phyloP scores from a whole-genome alignment of 2,888 invertebrate species.

The Phortica okadai region DNA sequence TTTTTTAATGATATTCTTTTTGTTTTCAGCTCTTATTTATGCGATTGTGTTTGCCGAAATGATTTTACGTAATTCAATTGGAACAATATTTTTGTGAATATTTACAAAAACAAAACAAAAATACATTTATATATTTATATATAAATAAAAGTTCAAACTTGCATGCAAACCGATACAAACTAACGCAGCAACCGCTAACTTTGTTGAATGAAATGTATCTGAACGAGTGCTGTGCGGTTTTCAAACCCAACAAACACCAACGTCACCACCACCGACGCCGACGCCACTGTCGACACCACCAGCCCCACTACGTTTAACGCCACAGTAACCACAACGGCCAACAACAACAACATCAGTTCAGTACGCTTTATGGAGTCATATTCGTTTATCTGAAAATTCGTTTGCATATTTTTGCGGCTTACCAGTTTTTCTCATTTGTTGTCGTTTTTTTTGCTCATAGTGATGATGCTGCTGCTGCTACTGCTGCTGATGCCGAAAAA shows the following conservation, averaged over 20 bases:
- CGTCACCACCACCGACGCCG: not conserved
- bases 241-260: not conserved
- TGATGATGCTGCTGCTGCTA: not conserved
- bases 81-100: not conserved
- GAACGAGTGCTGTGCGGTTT: conserved; percentile 12
- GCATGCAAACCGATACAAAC: not conserved
- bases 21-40: not conserved
- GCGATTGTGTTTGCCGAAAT: not conserved
- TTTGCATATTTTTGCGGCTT: conserved; percentile 32
- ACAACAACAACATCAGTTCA: not conserved
- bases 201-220: conserved; percentile 2
- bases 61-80: conserved; percentile 3
- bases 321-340: not conserved
- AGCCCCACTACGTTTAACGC: not conserved
- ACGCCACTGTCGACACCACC: not conserved
- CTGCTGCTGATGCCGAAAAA: conserved; percentile 4
- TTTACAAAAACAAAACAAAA: not conserved
- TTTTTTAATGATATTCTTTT: not conserved
- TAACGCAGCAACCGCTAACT: not conserved
- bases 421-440: conserved; percentile 33
- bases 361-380: not conserved
- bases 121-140: too few species aligned
- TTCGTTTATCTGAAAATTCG: conserved; percentile 10
- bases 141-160: conserved; percentile 11
- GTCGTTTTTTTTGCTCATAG: not conserved